phyloP scores from a whole-genome alignment of 2,113 vertebrate species.

The Zosterops borbonicus region DNA sequence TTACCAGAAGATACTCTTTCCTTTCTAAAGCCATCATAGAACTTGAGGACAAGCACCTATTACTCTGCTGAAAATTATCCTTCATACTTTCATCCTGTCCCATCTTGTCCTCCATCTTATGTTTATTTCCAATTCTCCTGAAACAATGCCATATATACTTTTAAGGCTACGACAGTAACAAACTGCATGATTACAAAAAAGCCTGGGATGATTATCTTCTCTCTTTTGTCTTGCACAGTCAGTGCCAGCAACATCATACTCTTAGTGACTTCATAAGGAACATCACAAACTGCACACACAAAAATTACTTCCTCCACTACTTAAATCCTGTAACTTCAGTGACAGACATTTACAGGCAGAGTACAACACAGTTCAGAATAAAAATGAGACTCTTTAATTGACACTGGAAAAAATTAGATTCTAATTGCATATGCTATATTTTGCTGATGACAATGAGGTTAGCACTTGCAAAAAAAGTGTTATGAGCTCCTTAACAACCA shows the following conservation, averaged over 20 bases:
- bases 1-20: neutral
- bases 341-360: neutral
- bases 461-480: neutral
- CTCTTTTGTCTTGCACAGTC: neutral
- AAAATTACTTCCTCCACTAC: neutral
- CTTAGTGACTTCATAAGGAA: neutral
- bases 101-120: neutral
- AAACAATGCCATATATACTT: neutral
- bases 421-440: slow-evolving; percentile 18
- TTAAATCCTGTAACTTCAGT: neutral
- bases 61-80: neutral
- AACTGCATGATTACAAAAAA: neutral
- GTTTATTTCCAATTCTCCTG: neutral
- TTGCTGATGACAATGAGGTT: neutral
- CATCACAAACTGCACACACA: neutral
- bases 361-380: neutral
- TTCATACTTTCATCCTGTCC: neutral
- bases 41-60: neutral
- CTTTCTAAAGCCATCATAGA: neutral
- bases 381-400: neutral
- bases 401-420: neutral
- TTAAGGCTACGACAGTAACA: neutral
- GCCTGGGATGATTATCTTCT: neutral
- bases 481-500: neutral
- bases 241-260: neutral